Evolutionary conservation across 35 echinoderm and acorn worm genomes (phyloP).

Genomic region (Anneissia japonica): DNA sequence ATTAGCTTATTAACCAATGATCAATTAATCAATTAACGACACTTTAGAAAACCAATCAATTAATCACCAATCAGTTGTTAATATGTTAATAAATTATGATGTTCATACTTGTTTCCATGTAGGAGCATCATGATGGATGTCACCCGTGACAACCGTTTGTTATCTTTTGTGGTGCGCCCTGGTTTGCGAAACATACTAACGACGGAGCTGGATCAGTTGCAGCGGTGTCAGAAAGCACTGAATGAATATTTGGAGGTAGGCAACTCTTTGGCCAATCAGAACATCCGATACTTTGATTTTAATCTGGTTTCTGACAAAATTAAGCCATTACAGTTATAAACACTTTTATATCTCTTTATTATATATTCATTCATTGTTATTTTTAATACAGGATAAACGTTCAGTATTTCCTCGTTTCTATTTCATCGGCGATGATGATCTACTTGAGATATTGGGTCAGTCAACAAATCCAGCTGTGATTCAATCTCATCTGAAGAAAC

Average conservation of each 20-base stretch:
- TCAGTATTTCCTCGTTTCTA: conserved; percentile 94
- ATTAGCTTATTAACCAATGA: no score
- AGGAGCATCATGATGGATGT: conserved; percentile 95
- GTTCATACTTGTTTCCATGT: no score
- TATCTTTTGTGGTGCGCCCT: conserved; percentile 70
- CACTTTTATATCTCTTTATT: neutral
- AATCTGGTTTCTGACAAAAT: no score
- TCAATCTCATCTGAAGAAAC: conserved; percentile 94
- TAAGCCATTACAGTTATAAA: neutral
- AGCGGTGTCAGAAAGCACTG: conserved; percentile 96
- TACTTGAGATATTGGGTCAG: conserved; percentile 97
- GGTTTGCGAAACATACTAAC: conserved; percentile 76
- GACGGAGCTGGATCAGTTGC: conserved; percentile 79
- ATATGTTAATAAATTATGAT: no score
- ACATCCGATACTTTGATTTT: neutral
- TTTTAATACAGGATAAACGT: conserved; percentile 74
- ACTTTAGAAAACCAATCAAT: no score
- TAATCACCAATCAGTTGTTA: no score
- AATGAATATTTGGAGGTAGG: conserved; percentile 98
- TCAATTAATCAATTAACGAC: no score
- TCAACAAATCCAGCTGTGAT: conserved; percentile 89
- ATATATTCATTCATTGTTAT: neutral
- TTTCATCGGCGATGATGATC: conserved; percentile 97
- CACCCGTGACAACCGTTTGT: conserved; percentile 67
- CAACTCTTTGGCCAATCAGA: neutral